Conservation (phyloP, 2,797 vertebrate genomes). For the Anabacerthia variegaticeps region DNA sequence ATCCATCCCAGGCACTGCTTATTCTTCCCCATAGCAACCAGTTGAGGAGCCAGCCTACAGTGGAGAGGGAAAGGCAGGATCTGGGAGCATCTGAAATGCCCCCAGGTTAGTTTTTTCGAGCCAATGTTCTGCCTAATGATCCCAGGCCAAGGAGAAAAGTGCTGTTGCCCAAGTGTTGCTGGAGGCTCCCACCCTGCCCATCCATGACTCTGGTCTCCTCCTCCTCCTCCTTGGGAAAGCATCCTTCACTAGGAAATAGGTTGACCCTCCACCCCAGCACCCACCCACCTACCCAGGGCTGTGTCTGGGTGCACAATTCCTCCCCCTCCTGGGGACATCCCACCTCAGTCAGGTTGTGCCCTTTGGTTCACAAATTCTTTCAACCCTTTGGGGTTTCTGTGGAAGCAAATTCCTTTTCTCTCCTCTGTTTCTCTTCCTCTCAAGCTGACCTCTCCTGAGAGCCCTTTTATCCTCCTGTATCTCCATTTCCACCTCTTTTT, state of each 20-base stretch:
- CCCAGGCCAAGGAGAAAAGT: not conserved
- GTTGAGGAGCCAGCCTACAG: not conserved
- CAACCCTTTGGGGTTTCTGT: not conserved
- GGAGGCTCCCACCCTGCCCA: not conserved
- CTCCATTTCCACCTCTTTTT: not conserved
- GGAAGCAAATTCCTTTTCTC: slow-evolving; percentile 25
- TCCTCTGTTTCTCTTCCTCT: slow-evolving; percentile 2
- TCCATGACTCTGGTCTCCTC: too few species aligned
- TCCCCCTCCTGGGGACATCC: not conserved
- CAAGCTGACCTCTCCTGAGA: not conserved
- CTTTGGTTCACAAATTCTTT: not conserved
- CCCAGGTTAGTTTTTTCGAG: not conserved
- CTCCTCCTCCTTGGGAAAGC: not conserved
- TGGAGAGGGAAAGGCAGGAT: not conserved
- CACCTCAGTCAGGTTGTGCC: not conserved
- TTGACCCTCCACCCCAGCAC: not conserved
- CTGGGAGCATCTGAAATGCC: not conserved
- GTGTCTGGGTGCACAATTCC: not conserved
- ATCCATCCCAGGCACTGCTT: not conserved
- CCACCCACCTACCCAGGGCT: not conserved
- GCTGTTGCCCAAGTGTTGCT: not conserved
- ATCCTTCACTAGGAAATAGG: not conserved
- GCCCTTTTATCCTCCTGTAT: slow-evolving; percentile 17
- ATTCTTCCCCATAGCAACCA: not conserved
- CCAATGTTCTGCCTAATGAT: not conserved